Conservation (phyloP, 2,888 invertebrate genomes). For the Tubiluchus corallicola region DNA sequence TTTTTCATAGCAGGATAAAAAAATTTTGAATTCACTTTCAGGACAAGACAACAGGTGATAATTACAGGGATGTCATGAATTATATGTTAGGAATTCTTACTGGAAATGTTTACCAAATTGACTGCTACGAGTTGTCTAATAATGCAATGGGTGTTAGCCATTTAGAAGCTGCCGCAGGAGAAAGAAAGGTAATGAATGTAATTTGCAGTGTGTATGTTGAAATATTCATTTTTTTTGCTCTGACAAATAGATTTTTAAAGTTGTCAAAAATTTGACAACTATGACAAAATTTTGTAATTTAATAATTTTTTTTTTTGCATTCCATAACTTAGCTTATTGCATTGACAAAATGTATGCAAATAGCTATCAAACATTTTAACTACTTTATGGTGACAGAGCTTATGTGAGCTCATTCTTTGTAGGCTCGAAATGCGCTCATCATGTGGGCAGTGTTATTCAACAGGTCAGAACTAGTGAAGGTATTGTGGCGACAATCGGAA, state of each 20-base stretch:
- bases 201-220: background rate
- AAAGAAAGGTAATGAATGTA: constrained; percentile 14
- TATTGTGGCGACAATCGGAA: constrained; percentile 19
- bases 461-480: constrained; percentile 9
- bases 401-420: too few relatives aligned
- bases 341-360: too few relatives aligned
- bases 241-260: too few relatives aligned
- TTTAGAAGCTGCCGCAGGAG: constrained; percentile 16
- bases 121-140: constrained; percentile 23
- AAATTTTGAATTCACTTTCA: background rate
- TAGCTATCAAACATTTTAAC: too few relatives aligned
- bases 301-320: constrained; percentile 8
- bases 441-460: constrained; percentile 19
- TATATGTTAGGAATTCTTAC: constrained; percentile 20
- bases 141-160: constrained; percentile 19
- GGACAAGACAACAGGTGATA: constrained; percentile 13
- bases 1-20: background rate
- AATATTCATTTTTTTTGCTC: too few relatives aligned
- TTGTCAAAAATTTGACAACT: background rate
- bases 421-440: constrained; percentile 16
- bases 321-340: too few relatives aligned
- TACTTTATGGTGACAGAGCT: too few relatives aligned
- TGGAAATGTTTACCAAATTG: constrained; percentile 22
- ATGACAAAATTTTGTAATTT: background rate
- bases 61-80: constrained; percentile 18